These are phyloP conservation scores for Plemyria rubiginata DNA, from an alignment of 2,888 invertebrate genomes.

Conservation along the genomic window DNA sequence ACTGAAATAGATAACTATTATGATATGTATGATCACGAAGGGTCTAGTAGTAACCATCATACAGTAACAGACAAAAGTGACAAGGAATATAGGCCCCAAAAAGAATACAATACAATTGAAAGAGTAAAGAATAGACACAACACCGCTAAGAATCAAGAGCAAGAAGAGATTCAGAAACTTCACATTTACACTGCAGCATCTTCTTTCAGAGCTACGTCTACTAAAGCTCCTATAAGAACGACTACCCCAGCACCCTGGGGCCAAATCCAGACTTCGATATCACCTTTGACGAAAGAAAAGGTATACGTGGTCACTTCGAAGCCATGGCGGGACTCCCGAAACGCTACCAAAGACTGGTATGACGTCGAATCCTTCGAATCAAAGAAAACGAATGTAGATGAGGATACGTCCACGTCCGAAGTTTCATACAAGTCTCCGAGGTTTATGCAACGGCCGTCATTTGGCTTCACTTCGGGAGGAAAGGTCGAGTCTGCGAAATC, in stretches of 20 bases:
- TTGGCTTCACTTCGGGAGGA: slow-evolving; percentile 72
- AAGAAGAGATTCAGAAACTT: slow-evolving; percentile 62
- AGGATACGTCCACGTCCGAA: slow-evolving; percentile 56
- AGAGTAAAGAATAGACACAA: slow-evolving; percentile 58
- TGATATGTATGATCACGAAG: slow-evolving; percentile 78
- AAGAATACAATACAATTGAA: slow-evolving; percentile 70
- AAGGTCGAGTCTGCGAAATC: slow-evolving; percentile 62
- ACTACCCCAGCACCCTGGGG: slow-evolving; percentile 86
- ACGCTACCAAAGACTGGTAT: slow-evolving; percentile 63
- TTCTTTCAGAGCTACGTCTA: slow-evolving; percentile 67
- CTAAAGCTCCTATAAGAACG: slow-evolving; percentile 50
- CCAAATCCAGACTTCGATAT: slow-evolving; percentile 88
- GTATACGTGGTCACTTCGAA: slow-evolving; percentile 93
- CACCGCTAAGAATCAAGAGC: slow-evolving; percentile 59
- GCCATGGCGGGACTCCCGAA: slow-evolving; percentile 75
- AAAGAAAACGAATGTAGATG: slow-evolving; percentile 60
- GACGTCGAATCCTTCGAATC: slow-evolving; percentile 63
- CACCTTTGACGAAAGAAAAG: slow-evolving; percentile 91
- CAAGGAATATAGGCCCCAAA: slow-evolving; percentile 51
- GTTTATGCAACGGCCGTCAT: slow-evolving; percentile 85
- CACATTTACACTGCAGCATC: slow-evolving; percentile 76
- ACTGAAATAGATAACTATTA: slow-evolving; percentile 64
- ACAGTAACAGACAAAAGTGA: slow-evolving; percentile 65
- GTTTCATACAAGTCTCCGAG: slow-evolving; percentile 79
- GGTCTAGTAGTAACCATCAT: slow-evolving; percentile 76